Conservation (phyloP, 1,140 invertebrate genomes). For the Paralvinella palmiformis region DNA sequence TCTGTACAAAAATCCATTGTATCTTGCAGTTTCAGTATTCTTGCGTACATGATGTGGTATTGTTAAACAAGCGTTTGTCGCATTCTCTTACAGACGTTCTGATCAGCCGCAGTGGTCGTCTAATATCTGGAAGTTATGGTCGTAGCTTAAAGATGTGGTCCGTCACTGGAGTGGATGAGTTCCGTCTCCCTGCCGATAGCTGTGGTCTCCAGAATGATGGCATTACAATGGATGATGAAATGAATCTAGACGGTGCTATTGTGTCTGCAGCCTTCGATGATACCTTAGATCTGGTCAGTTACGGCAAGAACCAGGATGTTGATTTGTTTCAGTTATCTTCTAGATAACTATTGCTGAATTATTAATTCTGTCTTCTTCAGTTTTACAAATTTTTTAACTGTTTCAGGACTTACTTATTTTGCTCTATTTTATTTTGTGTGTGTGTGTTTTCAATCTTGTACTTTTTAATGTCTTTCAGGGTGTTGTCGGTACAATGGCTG, state of each 20-base stretch:
- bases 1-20: too few species aligned
- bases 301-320: not conserved
- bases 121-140: constrained; percentile 38
- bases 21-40: too few species aligned
- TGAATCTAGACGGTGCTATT: constrained; percentile 44
- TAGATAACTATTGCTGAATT: too few species aligned
- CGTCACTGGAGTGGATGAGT: constrained; percentile 32
- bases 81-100: constrained; percentile 22
- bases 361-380: too few species aligned
- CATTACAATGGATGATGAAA: constrained; percentile 48
- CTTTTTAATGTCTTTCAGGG: constrained; percentile 39
- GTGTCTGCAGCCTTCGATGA: constrained; percentile 44
- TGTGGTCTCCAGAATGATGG: constrained; percentile 26
- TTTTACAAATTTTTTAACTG: too few species aligned
- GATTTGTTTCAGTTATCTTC: not conserved
- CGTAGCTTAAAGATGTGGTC: constrained; percentile 38
- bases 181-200: constrained; percentile 29
- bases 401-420: too few species aligned
- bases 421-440: too few species aligned
- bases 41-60: too few species aligned
- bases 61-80: too few species aligned
- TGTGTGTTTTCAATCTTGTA: too few species aligned
- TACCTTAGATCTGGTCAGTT: constrained; percentile 42
- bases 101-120: constrained; percentile 27
- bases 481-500: constrained; percentile 44